These are phyloP conservation scores for Netelia inedita DNA, from an alignment of 2,888 invertebrate genomes.

Conservation along the genomic window DNA sequence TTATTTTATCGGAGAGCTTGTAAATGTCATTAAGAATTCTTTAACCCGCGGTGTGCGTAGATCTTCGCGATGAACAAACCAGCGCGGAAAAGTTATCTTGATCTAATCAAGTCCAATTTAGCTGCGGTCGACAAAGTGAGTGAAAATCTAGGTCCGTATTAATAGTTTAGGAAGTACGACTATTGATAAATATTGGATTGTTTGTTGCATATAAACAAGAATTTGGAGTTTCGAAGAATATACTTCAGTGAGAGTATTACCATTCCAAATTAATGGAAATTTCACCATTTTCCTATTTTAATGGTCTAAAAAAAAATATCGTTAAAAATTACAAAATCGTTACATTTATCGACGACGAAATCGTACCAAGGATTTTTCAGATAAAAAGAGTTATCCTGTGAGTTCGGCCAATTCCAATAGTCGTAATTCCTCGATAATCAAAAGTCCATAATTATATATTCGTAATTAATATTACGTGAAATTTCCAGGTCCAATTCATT, in stretches of 20 bases:
- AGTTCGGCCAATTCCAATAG: too few species aligned
- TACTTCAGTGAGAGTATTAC: too few species aligned
- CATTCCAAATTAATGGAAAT: too few species aligned
- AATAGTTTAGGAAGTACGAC: not conserved
- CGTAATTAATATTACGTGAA: not conserved
- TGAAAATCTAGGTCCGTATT: not conserved
- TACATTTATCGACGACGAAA: too few species aligned
- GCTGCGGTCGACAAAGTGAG: constrained; percentile 72
- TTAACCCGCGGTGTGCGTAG: not conserved
- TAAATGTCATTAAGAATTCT: not conserved
- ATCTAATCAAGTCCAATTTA: constrained; percentile 74
- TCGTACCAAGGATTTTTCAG: too few species aligned
- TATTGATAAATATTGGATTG: not conserved
- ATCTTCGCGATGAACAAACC: constrained; percentile 66
- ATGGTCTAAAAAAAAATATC: too few species aligned
- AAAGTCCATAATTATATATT: not conserved
- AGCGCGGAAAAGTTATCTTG: constrained; percentile 73
- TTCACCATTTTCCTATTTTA: too few species aligned
- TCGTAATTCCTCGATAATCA: not conserved
- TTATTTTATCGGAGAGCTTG: too few species aligned
- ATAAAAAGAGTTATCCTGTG: too few species aligned
- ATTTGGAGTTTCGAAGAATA: too few species aligned
- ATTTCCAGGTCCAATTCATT: constrained; percentile 72
- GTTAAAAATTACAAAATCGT: too few species aligned
- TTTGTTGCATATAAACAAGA: not conserved